These are phyloP conservation scores for Oryzias celebensis DNA, from an alignment of 2,113 vertebrate genomes.

Conservation along the genomic window DNA sequence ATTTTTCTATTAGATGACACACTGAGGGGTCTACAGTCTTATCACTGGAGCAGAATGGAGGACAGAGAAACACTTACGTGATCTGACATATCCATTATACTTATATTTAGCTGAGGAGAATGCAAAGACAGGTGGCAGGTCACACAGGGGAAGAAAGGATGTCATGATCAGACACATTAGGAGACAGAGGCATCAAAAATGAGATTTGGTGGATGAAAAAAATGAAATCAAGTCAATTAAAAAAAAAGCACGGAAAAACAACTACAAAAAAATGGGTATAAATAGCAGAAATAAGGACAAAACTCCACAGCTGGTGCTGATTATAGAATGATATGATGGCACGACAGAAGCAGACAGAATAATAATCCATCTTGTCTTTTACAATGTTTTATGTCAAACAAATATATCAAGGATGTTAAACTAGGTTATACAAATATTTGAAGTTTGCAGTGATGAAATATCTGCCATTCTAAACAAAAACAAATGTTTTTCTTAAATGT, in stretches of 20 bases:
- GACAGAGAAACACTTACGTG: constrained; percentile 84
- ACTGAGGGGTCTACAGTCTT: constrained; percentile 51
- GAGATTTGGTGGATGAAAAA: constrained; percentile 38
- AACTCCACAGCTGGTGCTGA: constrained; percentile 13
- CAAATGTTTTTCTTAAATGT: too few relatives aligned
- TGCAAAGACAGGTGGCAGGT: constrained; percentile 82
- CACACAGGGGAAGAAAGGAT: constrained; percentile 73
- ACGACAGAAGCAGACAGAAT: constrained; percentile 29
- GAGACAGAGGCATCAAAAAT: constrained; percentile 59
- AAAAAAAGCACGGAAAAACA: constrained; percentile 38
- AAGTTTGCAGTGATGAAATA: too few relatives aligned
- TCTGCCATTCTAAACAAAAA: too few relatives aligned
- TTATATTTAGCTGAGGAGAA: constrained; percentile 85
- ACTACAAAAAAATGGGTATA: constrained; percentile 19
- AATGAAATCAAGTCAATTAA: constrained; percentile 24
- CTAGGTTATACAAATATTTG: background rate
- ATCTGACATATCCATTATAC: constrained; percentile 85
- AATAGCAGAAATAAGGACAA: constrained; percentile 30
- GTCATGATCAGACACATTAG: constrained; percentile 66
- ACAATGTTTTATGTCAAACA: constrained; percentile 43
- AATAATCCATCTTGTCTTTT: constrained; percentile 35
- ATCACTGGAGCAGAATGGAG: constrained; percentile 67
- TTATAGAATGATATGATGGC: constrained; percentile 17
- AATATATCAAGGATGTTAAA: constrained; percentile 26
- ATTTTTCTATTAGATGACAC: constrained; percentile 48